Evolutionary conservation across 64 coral and sea anemone species (phyloP).

Genomic region (Orbicella faveolata): DNA sequence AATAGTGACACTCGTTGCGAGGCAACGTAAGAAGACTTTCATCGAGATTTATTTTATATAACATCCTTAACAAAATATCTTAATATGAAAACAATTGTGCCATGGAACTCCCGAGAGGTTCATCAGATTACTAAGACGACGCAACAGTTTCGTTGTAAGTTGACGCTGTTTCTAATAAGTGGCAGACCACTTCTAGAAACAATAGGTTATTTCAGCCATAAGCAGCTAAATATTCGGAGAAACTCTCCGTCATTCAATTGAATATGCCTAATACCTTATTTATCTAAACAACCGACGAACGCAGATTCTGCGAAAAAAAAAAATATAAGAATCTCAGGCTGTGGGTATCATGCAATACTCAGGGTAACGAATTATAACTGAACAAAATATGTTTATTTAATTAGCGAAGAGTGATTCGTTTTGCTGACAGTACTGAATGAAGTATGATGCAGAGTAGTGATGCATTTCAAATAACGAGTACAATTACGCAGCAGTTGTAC

Average conservation of each 20-base stretch:
- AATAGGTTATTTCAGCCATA: neutral
- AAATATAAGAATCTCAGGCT: neutral
- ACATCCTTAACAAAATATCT: too few relatives aligned
- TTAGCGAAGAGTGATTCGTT: too few relatives aligned
- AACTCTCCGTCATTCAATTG: neutral
- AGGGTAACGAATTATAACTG: neutral
- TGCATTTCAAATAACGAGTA: too few relatives aligned
- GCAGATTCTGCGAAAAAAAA: slow-evolving; percentile 1
- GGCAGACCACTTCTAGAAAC: neutral
- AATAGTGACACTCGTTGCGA: too few relatives aligned
- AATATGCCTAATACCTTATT: neutral
- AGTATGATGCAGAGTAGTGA: too few relatives aligned
- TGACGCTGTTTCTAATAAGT: neutral
- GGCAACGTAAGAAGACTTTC: too few relatives aligned
- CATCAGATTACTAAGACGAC: neutral
- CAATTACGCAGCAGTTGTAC: too few relatives aligned
- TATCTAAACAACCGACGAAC: neutral
- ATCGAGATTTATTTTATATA: too few relatives aligned
- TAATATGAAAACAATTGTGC: too few relatives aligned
- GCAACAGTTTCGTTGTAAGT: neutral
- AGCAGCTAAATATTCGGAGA: neutral
- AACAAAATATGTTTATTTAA: too few relatives aligned
- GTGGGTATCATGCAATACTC: neutral
- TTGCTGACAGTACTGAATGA: too few relatives aligned
- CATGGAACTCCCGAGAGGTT: neutral